phyloP scores from a whole-genome alignment of 2,888 invertebrate species.

The Notodonta ziczac region DNA sequence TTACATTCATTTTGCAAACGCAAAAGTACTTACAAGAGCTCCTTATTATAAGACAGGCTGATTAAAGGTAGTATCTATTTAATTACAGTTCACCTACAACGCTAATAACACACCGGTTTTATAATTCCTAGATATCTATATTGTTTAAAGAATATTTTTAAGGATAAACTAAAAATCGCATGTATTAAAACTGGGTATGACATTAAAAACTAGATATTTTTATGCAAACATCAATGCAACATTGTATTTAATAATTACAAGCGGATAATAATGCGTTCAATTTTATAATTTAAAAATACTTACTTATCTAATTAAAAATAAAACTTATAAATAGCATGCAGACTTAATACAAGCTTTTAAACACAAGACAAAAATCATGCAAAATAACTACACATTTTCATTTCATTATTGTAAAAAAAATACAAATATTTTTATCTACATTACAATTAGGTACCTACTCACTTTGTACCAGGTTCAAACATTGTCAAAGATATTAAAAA shows the following conservation, averaged over 20 bases:
- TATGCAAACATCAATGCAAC: neutral
- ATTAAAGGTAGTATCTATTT: neutral
- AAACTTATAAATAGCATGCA: neutral
- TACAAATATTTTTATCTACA: neutral
- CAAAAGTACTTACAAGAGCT: conserved; percentile 11
- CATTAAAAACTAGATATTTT: conserved; percentile 7
- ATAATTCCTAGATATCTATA: neutral
- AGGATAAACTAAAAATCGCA: too few species aligned
- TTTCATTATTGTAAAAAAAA: neutral
- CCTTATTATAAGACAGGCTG: conserved; percentile 5
- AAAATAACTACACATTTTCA: neutral
- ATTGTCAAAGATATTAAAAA: conserved; percentile 14
- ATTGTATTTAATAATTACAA: neutral
- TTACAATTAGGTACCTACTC: conserved; percentile 18
- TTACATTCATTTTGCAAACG: neutral
- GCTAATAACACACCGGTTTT: neutral
- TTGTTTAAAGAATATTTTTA: neutral
- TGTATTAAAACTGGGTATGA: neutral
- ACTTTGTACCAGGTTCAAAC: conserved; percentile 14
- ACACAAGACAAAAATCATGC: neutral
- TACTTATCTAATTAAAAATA: neutral
- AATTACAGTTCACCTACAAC: neutral
- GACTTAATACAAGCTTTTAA: too few species aligned
- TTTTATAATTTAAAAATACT: neutral
- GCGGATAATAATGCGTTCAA: neutral